Base-by-base conservation (phyloP, 2,797 vertebrate species). In the Sebastes matsubarae region DNA sequence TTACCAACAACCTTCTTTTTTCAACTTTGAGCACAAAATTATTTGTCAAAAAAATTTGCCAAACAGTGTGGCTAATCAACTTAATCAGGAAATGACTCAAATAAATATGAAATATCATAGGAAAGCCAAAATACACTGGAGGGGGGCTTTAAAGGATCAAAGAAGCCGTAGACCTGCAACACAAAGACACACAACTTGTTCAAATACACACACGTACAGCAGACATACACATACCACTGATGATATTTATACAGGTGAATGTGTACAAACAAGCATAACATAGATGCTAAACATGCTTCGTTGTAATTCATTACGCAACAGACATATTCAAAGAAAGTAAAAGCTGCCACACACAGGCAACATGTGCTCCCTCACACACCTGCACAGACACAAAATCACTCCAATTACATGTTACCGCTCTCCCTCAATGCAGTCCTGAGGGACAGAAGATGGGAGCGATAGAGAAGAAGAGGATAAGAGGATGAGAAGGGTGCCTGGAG, bases 391-490 rank as follows among this genome's bases (percentile, higher is more conserved):
- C 81, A 89, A 84, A 84, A 79, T 85, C 87, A 78, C 88, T 95
- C 91, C 89, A 81, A 89, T 95, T 94, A 90, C 91, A 83, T 82
- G 74, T 73, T 75, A 61, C 82, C 13, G 59, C 74, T 77, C 72
- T 88, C 64, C 61, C 68, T 92, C 86, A 72, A 70, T 89, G 90
- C 77, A 54, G 82, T 86, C 89, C 82, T 80, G 79, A 69, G 82
- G 88, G 91, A 93, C 82, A 76, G 78, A 88, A 89, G 93, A 93
- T 89, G 83, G 88, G 81, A 85, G 75, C 20, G 80, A 92, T 85
- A 88, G 80, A 87, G 84, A 63, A 86, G 64, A 68, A 74, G 77
- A 80, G 85, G 86, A 87, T 81, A 83, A 91, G 89, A 92, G 85
- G 87, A 88, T 82, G 84, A 87, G 89, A 86, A 88, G 57, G 82